phyloP scores from a whole-genome alignment of 2,888 invertebrate species.

The Mesorhabditis belari region DNA sequence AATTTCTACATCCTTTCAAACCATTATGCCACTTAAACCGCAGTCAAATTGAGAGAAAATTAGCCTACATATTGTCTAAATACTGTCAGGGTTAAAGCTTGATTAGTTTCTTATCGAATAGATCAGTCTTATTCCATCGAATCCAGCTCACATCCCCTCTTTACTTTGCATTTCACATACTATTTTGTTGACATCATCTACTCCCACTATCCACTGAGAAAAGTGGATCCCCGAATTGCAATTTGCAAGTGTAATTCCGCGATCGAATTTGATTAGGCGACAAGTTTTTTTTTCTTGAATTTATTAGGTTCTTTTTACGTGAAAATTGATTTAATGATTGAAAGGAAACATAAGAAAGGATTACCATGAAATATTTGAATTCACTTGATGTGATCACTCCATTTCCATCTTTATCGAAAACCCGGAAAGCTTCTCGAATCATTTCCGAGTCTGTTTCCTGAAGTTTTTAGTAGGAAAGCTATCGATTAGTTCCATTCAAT shows the following conservation, averaged over 20 bases:
- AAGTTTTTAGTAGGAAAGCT: slow-evolving; percentile 40
- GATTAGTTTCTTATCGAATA: neutral
- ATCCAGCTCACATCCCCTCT: too few relatives aligned
- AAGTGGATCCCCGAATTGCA: too few relatives aligned
- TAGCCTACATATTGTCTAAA: too few relatives aligned
- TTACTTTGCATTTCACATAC: too few relatives aligned
- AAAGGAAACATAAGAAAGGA: neutral
- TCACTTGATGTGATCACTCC: slow-evolving; percentile 45
- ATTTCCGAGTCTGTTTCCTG: slow-evolving; percentile 46
- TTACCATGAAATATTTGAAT: slow-evolving; percentile 43
- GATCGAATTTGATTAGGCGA: neutral
- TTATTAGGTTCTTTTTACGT: neutral
- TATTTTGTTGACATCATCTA: too few relatives aligned
- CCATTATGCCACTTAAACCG: too few relatives aligned
- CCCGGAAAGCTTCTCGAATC: slow-evolving; percentile 51
- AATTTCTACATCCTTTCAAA: too few relatives aligned
- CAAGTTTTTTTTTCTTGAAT: neutral
- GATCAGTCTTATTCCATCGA: too few relatives aligned
- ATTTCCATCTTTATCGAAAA: slow-evolving; percentile 33
- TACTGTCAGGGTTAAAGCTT: neutral
- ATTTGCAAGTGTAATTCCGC: neutral
- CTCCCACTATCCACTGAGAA: too few relatives aligned
- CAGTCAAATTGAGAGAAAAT: too few relatives aligned
- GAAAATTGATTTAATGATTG: neutral
- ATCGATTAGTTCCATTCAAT: too few relatives aligned